phyloP scores from a whole-genome alignment of 2,888 invertebrate species.

The Metellina segmentata region DNA sequence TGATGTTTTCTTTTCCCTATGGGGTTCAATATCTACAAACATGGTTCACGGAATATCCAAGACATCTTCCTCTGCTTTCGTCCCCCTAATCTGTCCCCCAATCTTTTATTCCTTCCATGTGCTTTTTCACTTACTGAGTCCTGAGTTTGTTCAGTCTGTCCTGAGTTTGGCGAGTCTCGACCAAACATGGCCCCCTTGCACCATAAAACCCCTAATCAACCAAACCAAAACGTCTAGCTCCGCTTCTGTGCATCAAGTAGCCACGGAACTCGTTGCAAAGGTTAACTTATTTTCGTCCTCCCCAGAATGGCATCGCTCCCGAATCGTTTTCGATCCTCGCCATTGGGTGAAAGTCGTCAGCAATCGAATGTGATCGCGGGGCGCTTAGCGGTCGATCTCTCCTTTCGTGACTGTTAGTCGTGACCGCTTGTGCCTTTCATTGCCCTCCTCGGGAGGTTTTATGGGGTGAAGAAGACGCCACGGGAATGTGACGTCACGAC shows the following conservation, averaged over 20 bases:
- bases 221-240: background rate
- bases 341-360: constrained; percentile 24
- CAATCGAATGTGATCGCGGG: constrained; percentile 10
- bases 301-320: background rate
- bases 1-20: too few relatives aligned
- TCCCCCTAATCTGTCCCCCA: too few relatives aligned
- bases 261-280: background rate
- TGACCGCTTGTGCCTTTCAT: constrained; percentile 9
- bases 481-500: constrained; percentile 38
- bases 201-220: background rate
- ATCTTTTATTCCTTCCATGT: too few relatives aligned
- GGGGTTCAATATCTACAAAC: too few relatives aligned
- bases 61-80: too few relatives aligned
- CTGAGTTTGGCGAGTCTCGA: too few relatives aligned
- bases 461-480: background rate
- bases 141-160: too few relatives aligned
- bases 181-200: too few relatives aligned
- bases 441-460: constrained; percentile 22
- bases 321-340: constrained; percentile 11
- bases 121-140: too few relatives aligned
- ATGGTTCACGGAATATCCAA: too few relatives aligned
- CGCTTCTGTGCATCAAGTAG: background rate
- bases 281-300: background rate
- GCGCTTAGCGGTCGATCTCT: constrained; percentile 15
- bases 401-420: constrained; percentile 21